Percentiles rank a stretch among this genome's conserved stretches.
These are phyloP conservation scores for Cerceris rybyensis DNA, from an alignment of 2,888 invertebrate genomes.

Conservation along the genomic window DNA sequence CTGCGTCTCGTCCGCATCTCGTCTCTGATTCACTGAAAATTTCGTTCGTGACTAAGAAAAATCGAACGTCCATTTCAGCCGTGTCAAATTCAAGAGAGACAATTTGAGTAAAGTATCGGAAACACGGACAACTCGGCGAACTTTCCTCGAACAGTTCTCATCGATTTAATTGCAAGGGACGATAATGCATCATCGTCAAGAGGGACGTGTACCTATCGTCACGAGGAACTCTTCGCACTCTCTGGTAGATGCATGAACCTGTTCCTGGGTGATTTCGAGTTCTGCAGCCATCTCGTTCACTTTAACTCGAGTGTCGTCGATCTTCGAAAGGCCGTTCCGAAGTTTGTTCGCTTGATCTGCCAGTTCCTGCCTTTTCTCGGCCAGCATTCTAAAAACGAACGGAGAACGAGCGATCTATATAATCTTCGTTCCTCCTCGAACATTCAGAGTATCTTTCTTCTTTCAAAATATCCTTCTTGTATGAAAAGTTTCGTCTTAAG, in stretches of 20 bases:
- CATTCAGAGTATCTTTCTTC: no score
- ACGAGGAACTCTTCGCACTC: conserved; percentile 94
- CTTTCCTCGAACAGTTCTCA: not conserved
- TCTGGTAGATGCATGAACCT: conserved; percentile 89
- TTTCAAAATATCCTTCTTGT: no score
- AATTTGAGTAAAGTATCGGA: no score
- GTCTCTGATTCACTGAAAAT: conserved; percentile 86
- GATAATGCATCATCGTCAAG: conserved; percentile 55
- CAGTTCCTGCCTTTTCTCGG: conserved; percentile 87
- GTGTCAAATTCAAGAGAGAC: no score
- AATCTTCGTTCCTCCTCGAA: not conserved
- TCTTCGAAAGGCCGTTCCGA: conserved; percentile 91
- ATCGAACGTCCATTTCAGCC: no score
- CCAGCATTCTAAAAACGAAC: conserved; percentile 85
- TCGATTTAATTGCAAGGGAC: conserved; percentile 46
- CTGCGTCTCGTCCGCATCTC: conserved; percentile 91
- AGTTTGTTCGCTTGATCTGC: conserved; percentile 90
- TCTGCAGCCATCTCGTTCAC: conserved; percentile 93
- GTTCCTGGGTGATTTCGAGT: conserved; percentile 88
- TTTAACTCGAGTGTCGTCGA: conserved; percentile 91
- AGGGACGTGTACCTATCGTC: conserved; percentile 83
- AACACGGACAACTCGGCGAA: no score
- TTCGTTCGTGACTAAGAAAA: not conserved
- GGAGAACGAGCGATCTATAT: not conserved
- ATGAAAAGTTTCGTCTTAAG: conserved; percentile 30